Percentiles rank a stretch among this genome's conserved stretches.
Evolutionary conservation across 2,888 invertebrate species (phyloP).

Genomic region (Cactoblastis cactorum): DNA sequence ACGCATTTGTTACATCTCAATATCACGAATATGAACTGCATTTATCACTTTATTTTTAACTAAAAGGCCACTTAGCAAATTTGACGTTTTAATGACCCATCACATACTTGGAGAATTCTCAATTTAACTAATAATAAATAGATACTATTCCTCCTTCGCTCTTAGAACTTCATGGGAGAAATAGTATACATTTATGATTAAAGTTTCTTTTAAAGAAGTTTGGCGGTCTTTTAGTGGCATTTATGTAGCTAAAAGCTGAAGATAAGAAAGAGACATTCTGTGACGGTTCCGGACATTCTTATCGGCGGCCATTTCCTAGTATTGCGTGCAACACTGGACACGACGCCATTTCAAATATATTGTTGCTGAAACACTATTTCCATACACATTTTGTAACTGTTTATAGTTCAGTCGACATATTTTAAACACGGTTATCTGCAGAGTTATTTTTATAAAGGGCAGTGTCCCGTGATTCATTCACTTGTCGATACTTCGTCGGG

Average conservation of each 20-base stretch:
- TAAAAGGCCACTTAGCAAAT: too few relatives aligned
- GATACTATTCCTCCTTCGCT: too few relatives aligned
- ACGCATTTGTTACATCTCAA: not conserved
- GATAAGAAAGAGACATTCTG: not conserved
- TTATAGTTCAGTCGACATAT: not conserved
- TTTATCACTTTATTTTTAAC: too few relatives aligned
- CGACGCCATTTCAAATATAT: not conserved
- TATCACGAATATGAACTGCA: too few relatives aligned
- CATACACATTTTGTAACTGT: constrained; percentile 3
- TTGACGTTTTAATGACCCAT: too few relatives aligned
- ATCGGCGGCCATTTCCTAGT: not conserved
- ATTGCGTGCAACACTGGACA: not conserved
- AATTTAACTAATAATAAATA: too few relatives aligned
- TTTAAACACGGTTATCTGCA: not conserved
- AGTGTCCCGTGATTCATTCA: constrained; percentile 9
- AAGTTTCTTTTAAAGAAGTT: not conserved
- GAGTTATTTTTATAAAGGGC: not conserved
- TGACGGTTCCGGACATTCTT: not conserved
- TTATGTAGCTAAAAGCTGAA: not conserved
- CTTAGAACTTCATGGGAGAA: too few relatives aligned
- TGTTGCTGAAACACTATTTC: not conserved
- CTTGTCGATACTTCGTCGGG: not conserved
- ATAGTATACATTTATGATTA: not conserved
- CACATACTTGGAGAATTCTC: too few relatives aligned
- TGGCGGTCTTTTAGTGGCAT: not conserved